Percentiles rank a stretch among this genome's conserved stretches.
Evolutionary conservation across 2,888 invertebrate genomes (phyloP).

Genomic region (Drosophila demipolita): DNA sequence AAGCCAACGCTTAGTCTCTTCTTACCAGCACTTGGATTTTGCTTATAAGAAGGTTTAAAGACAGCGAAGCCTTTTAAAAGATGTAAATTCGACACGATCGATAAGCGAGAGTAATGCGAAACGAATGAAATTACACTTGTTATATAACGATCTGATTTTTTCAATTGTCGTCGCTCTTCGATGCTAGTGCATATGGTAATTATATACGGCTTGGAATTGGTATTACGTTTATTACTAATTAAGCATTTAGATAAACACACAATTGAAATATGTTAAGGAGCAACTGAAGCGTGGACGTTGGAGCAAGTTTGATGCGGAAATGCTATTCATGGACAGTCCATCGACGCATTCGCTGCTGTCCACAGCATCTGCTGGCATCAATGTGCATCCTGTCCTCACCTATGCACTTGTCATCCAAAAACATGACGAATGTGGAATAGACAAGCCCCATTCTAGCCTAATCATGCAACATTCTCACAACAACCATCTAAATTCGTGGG

Average conservation of each 20-base stretch:
- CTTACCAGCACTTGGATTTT: background rate
- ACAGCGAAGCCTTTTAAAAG: background rate
- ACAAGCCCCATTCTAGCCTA: constrained; percentile 56
- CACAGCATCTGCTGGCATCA: constrained; percentile 49
- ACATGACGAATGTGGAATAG: constrained; percentile 71
- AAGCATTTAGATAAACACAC: constrained; percentile 61
- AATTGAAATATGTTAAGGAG: constrained; percentile 68
- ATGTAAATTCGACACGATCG: background rate
- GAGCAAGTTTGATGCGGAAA: constrained; percentile 71
- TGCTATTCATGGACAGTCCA: constrained; percentile 60
- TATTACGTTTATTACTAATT: background rate
- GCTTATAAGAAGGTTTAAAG: background rate
- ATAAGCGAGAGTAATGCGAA: background rate
- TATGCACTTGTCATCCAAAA: constrained; percentile 68
- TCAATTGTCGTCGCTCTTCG: constrained; percentile 60
- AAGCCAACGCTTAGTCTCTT: background rate
- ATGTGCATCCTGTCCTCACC: constrained; percentile 65
- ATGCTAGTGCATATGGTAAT: constrained; percentile 64
- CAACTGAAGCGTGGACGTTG: constrained; percentile 64
- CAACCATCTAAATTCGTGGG: background rate
- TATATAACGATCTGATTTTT: constrained; percentile 50
- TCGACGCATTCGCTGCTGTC: constrained; percentile 72
- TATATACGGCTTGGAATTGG: background rate
- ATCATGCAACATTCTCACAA: no score
- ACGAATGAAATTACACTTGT: background rate